Evolutionary conservation across 2,113 vertebrate species (phyloP).

Genomic region (Hirundichthys speculiger): DNA sequence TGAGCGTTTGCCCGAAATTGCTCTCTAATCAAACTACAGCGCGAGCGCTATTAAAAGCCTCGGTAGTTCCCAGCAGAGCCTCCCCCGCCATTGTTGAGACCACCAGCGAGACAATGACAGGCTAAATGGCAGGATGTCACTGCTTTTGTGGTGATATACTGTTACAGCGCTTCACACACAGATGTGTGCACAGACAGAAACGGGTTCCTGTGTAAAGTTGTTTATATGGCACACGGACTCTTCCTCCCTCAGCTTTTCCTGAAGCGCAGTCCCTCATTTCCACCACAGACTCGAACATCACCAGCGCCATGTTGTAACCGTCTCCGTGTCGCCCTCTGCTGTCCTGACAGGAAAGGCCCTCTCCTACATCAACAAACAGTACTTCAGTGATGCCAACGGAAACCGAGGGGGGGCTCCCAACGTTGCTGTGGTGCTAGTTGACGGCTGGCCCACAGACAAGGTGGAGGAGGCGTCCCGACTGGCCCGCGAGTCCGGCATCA

Average conservation of each 20-base stretch:
- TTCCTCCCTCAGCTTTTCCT: neutral
- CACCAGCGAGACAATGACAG: conserved; percentile 16
- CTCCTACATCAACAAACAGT: conserved; percentile 91
- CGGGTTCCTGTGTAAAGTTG: neutral
- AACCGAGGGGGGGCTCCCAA: conserved; percentile 93
- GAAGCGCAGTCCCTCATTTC: neutral
- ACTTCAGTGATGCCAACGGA: conserved; percentile 91
- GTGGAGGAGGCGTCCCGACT: conserved; percentile 93
- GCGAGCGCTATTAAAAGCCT: conserved; percentile 17
- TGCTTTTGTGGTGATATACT: conserved; percentile 8
- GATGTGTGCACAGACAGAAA: too few relatives aligned
- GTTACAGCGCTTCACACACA: too few relatives aligned
- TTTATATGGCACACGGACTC: neutral
- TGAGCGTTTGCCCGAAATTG: conserved; percentile 36
- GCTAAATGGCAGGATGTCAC: conserved; percentile 44
- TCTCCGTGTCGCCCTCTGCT: conserved; percentile 65
- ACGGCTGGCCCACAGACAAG: conserved; percentile 95
- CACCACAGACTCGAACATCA: neutral
- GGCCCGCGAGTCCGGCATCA: conserved; percentile 95
- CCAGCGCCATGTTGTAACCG: neutral
- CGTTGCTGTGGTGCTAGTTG: conserved; percentile 92
- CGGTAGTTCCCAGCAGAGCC: conserved; percentile 11
- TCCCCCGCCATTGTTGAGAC: conserved; percentile 17
- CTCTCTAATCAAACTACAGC: conserved; percentile 54
- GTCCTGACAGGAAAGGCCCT: conserved; percentile 89